Evolutionary conservation across 2,797 vertebrate genomes (phyloP).

Genomic region (Myotis planiceps): DNA sequence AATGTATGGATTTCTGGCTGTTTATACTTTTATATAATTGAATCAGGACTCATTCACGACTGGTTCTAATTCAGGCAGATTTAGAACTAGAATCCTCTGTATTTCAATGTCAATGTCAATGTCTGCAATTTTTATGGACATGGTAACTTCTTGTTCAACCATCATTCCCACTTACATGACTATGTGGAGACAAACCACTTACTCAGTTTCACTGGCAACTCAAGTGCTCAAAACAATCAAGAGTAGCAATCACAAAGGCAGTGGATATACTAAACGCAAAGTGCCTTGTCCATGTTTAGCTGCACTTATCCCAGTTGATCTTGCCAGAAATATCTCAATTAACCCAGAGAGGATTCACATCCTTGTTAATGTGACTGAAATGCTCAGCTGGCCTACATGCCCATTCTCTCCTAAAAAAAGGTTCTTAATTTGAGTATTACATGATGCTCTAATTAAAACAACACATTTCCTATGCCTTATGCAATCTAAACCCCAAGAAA

Average conservation of each 20-base stretch:
- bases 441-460: neutral
- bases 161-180: neutral
- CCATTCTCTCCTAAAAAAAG: neutral
- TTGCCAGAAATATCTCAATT: neutral
- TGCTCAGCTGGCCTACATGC: neutral
- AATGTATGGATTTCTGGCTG: neutral
- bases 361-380: neutral
- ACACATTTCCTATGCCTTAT: neutral
- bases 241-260: neutral
- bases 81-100: neutral
- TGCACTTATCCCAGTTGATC: neutral
- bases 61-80: neutral
- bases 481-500: neutral
- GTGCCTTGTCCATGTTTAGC: neutral
- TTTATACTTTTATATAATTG: neutral
- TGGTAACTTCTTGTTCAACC: neutral
- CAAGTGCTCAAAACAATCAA: neutral
- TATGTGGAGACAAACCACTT: neutral
- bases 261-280: no score
- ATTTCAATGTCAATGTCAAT: neutral
- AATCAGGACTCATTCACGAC: neutral
- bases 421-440: neutral
- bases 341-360: neutral
- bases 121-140: neutral
- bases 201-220: neutral